These are phyloP conservation scores for Isotomurus palustris DNA, from an alignment of 2,888 invertebrate genomes.

Conservation along the genomic window DNA sequence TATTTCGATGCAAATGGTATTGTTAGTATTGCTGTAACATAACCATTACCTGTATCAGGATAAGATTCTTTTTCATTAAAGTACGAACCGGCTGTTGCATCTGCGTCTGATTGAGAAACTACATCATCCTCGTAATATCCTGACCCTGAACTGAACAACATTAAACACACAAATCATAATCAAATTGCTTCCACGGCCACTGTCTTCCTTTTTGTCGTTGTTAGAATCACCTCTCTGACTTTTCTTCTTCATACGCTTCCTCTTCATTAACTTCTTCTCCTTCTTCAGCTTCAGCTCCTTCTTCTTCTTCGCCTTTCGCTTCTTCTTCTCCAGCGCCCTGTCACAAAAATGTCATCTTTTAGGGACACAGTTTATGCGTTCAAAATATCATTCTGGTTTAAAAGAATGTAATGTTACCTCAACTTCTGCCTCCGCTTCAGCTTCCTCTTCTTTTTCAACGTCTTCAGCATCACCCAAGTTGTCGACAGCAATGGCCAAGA, in stretches of 20 bases:
- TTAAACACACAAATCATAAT: too few species aligned
- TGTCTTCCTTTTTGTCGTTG: slow-evolving; percentile 7
- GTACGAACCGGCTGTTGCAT: slow-evolving; percentile 32
- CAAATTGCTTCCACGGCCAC: neutral
- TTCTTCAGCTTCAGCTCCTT: slow-evolving; percentile 17
- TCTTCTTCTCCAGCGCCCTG: slow-evolving; percentile 6
- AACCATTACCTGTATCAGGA: slow-evolving; percentile 11
- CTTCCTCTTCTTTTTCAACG: slow-evolving; percentile 81
- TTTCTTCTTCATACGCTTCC: neutral
- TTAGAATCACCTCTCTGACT: too few species aligned
- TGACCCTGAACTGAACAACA: neutral
- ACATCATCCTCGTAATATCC: slow-evolving; percentile 8
- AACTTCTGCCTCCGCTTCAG: slow-evolving; percentile 46
- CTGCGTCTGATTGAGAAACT: slow-evolving; percentile 29
- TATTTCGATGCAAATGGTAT: too few species aligned
- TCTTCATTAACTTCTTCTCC: slow-evolving; percentile 11
- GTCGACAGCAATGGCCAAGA: slow-evolving; percentile 99
- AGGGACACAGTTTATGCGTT: too few species aligned
- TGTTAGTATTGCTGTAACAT: too few species aligned
- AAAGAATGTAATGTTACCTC: too few species aligned
- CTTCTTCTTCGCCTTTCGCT: slow-evolving; percentile 20
- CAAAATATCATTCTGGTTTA: too few species aligned
- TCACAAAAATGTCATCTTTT: too few species aligned
- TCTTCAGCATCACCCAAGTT: slow-evolving; percentile 97
- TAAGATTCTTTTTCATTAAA: slow-evolving; percentile 28